phyloP scores from a whole-genome alignment of 2,113 vertebrate species.

The Muscicapa adusta region DNA sequence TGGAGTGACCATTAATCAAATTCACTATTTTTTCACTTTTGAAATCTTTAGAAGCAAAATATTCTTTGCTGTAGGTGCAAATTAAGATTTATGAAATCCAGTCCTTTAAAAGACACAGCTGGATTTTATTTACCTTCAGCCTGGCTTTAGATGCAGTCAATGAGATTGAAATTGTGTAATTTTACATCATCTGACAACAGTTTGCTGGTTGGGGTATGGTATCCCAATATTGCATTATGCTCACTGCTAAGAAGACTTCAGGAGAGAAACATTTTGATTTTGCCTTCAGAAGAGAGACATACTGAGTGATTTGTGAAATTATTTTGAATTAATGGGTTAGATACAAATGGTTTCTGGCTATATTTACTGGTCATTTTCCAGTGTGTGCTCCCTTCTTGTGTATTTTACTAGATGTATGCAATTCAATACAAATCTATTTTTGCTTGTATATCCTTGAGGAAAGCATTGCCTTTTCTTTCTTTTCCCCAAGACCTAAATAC shows the following conservation, averaged over 20 bases:
- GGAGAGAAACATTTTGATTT: background rate
- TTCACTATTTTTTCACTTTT: background rate
- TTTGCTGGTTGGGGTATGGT: background rate
- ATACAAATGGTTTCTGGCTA: background rate
- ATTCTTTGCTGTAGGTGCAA: background rate
- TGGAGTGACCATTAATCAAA: too few relatives aligned
- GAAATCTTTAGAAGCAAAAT: background rate
- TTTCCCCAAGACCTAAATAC: background rate
- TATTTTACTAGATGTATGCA: background rate
- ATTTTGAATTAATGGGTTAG: background rate
- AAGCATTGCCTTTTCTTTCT: background rate
- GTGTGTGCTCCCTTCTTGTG: rapidly evolving
- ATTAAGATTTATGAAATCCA: slow-evolving; percentile 16
- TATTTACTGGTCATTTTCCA: slow-evolving; percentile 2
- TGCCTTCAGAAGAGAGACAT: background rate
- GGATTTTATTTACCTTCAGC: background rate
- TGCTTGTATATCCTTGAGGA: background rate
- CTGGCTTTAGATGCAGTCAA: background rate
- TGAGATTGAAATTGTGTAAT: background rate
- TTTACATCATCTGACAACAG: background rate
- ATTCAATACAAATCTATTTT: background rate
- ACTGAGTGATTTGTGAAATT: background rate
- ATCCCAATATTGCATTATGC: background rate
- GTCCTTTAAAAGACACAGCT: slow-evolving; percentile 7
- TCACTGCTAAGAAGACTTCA: background rate